Conservation (phyloP, 2,888 invertebrate species). For the Julus scanicus region DNA sequence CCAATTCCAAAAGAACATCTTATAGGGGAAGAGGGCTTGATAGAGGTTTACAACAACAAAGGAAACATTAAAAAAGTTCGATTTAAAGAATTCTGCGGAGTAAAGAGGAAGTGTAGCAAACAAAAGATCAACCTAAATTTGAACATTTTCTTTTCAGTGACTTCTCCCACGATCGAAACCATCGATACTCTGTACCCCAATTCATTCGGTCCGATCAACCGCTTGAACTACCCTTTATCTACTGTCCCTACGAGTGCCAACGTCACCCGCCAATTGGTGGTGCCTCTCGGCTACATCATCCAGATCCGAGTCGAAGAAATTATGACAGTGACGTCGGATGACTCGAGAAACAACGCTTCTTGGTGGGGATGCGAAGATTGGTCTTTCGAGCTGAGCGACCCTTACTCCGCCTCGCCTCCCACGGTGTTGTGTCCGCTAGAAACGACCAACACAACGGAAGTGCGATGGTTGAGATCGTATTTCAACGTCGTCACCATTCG, state of each 20-base stretch:
- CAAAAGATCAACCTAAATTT: not conserved
- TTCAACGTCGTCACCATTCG: not conserved
- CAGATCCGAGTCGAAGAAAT: not conserved
- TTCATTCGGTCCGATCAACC: not conserved
- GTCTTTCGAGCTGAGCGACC: slow-evolving; percentile 33
- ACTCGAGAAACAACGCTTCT: not conserved
- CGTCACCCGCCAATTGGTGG: not conserved
- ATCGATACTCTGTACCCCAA: not conserved
- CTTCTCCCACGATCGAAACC: not conserved
- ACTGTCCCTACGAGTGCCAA: not conserved
- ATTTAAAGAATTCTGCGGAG: too few species aligned
- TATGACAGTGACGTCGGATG: not conserved
- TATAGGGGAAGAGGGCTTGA: too few species aligned
- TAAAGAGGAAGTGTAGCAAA: too few species aligned
- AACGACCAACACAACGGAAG: not conserved
- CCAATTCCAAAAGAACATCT: too few species aligned
- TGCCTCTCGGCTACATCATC: not conserved
- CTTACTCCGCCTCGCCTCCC: not conserved
- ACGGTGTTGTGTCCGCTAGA: not conserved
- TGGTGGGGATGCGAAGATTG: not conserved
- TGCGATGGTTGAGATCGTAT: not conserved
- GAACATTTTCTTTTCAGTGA: not conserved
- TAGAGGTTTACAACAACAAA: too few species aligned
- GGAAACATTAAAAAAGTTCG: too few species aligned
- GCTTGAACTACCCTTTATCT: not conserved